phyloP scores from a whole-genome alignment of 2,888 invertebrate genomes.

The Zele albiditarsus region DNA sequence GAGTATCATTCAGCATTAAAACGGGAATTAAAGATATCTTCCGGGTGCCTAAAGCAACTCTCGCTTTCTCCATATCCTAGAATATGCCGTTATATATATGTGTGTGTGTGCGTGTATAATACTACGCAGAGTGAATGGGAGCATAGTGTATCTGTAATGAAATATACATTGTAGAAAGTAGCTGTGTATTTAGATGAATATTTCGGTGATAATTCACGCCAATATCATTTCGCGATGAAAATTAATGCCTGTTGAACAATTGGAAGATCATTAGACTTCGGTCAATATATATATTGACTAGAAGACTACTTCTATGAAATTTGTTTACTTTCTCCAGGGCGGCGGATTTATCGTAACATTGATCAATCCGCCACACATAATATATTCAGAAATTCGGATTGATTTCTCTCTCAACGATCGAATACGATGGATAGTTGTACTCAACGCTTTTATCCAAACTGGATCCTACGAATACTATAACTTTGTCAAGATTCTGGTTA shows the following conservation, averaged over 20 bases:
- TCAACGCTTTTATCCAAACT: constrained; percentile 57
- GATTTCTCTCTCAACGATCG: constrained; percentile 42
- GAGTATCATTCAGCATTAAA: not conserved
- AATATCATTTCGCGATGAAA: not conserved
- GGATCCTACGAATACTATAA: constrained; percentile 56
- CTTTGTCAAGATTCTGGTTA: constrained; percentile 58
- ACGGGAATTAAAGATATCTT: not conserved
- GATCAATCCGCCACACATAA: not conserved
- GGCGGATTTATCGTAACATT: not conserved
- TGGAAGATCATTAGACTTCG: not conserved
- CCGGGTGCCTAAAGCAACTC: constrained; percentile 40
- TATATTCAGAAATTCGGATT: constrained; percentile 42
- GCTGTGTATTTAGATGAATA: constrained; percentile 30
- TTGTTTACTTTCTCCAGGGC: constrained; percentile 9
- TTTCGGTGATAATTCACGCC: not conserved
- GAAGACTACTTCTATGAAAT: not conserved
- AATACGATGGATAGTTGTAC: constrained; percentile 23
- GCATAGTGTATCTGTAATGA: constrained; percentile 35
- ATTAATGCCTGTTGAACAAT: not conserved
- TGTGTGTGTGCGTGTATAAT: not conserved
- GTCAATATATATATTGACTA: not conserved
- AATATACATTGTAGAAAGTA: constrained; percentile 46
- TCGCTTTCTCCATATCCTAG: constrained; percentile 52
- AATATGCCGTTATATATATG: constrained; percentile 48
- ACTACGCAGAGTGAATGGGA: constrained; percentile 49